A percentile compares a stretch with the other conserved stretches of the same genome.
Evolutionary conservation across 2,113 vertebrate species (phyloP).

Genomic region (Lamprotornis superbus): DNA sequence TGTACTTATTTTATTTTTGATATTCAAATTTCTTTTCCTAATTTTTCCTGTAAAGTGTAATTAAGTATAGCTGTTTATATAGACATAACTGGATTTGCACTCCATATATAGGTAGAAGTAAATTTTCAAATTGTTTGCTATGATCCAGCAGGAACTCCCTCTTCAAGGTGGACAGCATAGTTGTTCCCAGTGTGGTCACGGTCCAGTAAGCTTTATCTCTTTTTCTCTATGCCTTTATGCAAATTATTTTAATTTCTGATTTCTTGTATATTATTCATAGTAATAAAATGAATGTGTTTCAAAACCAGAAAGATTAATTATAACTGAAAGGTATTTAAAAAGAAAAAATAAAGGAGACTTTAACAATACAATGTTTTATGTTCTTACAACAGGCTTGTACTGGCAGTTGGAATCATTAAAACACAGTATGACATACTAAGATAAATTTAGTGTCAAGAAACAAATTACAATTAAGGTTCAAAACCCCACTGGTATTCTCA

Average conservation of each 20-base stretch:
- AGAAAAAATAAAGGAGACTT: not conserved
- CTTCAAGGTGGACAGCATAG: not conserved
- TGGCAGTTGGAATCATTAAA: not conserved
- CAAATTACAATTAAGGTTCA: not conserved
- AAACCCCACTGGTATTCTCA: not conserved
- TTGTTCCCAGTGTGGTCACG: fast-evolving
- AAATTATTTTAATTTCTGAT: not conserved
- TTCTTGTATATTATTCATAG: not conserved
- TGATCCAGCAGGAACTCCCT: not conserved
- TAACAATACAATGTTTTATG: not conserved
- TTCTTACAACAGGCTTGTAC: not conserved
- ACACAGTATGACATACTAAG: not conserved
- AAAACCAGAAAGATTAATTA: not conserved
- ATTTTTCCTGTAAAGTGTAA: not conserved
- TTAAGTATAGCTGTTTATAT: not conserved
- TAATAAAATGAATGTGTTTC: not conserved
- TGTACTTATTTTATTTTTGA: not conserved
- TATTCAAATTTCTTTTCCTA: not conserved
- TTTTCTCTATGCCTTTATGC: not conserved
- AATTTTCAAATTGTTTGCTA: not conserved
- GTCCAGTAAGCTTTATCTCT: not conserved
- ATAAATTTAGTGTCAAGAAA: not conserved
- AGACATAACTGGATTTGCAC: not conserved
- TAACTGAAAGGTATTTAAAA: not conserved
- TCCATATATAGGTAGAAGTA: not conserved